Evolutionary conservation across 2,113 vertebrate species (phyloP), one percentile per base, ranked within the genome.

Genomic region (Vidua chalybeata): DNA sequence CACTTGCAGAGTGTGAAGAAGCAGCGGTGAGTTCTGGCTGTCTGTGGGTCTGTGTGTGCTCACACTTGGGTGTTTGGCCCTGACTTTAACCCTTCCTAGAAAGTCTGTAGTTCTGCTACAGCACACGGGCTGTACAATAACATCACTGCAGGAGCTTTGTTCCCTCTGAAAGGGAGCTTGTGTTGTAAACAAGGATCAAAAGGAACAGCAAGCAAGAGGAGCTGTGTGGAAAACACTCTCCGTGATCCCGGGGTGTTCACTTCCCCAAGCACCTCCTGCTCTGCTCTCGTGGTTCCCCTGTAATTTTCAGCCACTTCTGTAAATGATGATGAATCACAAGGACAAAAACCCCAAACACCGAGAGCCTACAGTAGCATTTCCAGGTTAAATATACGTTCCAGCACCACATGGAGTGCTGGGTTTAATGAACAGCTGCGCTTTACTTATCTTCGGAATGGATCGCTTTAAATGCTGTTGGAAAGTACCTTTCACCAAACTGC

Each of bases 371-470:
- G 96, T 79, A 93, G 96, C 91, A 90, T 96, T 97, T 97, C 92
- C 96, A 93, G 54, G 95, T 91, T 97, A 98, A 98, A 97, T 96
- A 97, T 66, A 96, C 35, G 75, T 97, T 97, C 97, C 94, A 93
- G 93, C 80, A 74, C 82, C 84, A 77, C 66, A 59, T 89, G 90
- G 95, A 96, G 90, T 74, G 81, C 77, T 51, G 88, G 64, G 21
- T 94, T 89, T 93, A 95, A 96, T 93, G 96, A 98, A 96, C 90
- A 97, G 96, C 94, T 93, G 73, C 77, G 87, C 95, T 96, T 97
- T 89, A 95, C 97, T 98, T 97, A 97, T 98, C 98, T 97, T 97
- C 95, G 78, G 93, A 97, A 91, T 85, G 95, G 92, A 97, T 98
- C 96, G n/a, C 92, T 97, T 97, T 96, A 98, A 97, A 97, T 94